Conservation (phyloP, 2,113 vertebrate species). For the Cryptomyrus ogoouensis region DNA sequence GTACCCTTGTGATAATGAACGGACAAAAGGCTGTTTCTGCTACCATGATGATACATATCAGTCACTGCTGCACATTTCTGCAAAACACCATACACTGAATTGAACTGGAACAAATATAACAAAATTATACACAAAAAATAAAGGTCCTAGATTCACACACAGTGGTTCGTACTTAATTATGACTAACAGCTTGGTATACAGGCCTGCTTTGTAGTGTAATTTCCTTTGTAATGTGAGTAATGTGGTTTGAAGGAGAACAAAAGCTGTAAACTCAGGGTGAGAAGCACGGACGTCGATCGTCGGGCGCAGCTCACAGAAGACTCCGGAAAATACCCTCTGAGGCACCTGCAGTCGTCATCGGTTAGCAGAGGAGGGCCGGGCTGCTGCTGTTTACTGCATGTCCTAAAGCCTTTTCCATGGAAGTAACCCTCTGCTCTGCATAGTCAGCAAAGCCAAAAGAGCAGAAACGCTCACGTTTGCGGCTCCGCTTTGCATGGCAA, state of each 20-base stretch:
- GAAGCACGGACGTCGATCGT: neutral
- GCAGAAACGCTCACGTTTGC: neutral
- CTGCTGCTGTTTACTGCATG: neutral
- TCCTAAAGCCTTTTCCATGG: neutral
- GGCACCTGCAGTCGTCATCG: neutral
- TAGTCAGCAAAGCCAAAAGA: neutral
- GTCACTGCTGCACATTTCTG: neutral
- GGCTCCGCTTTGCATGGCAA: neutral
- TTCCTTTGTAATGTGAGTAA: neutral
- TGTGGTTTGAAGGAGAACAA: neutral
- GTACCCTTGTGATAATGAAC: neutral
- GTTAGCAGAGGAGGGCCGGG: neutral
- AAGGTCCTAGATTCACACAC: neutral
- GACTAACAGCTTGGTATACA: neutral
- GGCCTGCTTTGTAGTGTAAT: neutral
- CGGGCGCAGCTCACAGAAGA: neutral
- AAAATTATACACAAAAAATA: neutral
- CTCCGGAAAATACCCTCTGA: neutral
- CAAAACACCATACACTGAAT: neutral
- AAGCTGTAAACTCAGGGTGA: neutral
- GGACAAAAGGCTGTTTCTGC: neutral
- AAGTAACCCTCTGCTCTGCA: neutral
- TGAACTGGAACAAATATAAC: neutral
- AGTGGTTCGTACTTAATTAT: neutral
- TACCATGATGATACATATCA: neutral